phyloP scores from a whole-genome alignment of 2,888 invertebrate genomes.

The Philonicus albiceps region DNA sequence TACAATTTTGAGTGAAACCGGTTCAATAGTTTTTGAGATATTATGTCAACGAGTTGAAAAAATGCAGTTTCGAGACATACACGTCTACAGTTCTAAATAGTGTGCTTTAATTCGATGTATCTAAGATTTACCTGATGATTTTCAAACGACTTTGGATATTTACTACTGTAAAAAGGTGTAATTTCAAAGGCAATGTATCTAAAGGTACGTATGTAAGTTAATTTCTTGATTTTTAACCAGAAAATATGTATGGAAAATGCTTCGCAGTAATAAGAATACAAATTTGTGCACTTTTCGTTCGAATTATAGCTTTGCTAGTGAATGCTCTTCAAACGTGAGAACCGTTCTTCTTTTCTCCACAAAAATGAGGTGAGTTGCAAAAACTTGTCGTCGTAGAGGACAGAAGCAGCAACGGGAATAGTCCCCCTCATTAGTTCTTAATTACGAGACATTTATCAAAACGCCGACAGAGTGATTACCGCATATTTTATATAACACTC shows the following conservation, averaged over 20 bases:
- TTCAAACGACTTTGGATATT: no score
- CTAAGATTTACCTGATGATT: no score
- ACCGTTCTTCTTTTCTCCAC: background rate
- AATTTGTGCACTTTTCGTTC: background rate
- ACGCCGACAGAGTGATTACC: conserved; percentile 51
- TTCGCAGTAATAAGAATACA: background rate
- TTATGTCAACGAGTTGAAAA: no score
- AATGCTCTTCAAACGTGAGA: background rate
- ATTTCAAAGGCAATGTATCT: no score
- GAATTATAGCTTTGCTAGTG: background rate
- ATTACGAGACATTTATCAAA: conserved; percentile 53
- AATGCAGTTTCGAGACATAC: no score
- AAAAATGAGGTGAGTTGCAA: background rate
- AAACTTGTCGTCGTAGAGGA: background rate
- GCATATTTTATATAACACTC: conserved; percentile 47
- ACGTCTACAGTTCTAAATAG: no score
- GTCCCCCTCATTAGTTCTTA: conserved; percentile 51
- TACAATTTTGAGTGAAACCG: no score
- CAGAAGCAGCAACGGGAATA: background rate
- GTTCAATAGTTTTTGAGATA: no score
- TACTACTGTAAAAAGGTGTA: no score
- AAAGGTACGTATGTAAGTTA: background rate
- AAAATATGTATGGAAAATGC: background rate
- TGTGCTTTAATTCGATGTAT: no score
- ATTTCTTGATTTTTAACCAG: background rate